Evolutionary conservation across 2,888 invertebrate genomes (phyloP).

Genomic region (Cenopis cana): DNA sequence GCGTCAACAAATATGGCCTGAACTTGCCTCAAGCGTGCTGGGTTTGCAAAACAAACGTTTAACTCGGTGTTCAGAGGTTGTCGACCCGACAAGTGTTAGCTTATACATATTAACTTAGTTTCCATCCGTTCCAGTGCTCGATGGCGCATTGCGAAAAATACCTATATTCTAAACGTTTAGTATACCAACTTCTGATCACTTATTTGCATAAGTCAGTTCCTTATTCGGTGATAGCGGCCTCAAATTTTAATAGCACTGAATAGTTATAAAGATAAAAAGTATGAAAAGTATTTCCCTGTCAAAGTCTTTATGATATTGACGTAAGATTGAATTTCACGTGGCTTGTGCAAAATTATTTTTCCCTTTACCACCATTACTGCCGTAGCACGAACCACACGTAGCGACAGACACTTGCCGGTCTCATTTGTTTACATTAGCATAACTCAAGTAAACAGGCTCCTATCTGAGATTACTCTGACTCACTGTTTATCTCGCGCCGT

Average conservation of each 20-base stretch:
- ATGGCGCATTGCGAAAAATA: background rate
- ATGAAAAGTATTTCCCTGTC: background rate
- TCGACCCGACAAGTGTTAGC: slow-evolving; percentile 14
- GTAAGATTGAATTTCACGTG: background rate
- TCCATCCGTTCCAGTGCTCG: background rate
- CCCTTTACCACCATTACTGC: background rate
- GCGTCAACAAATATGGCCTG: slow-evolving; percentile 18
- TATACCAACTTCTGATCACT: no score
- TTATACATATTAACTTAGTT: slow-evolving; percentile 2
- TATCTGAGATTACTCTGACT: slow-evolving; percentile 37
- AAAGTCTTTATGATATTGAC: background rate
- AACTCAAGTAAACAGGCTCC: slow-evolving; percentile 41
- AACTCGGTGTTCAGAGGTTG: background rate
- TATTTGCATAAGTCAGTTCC: no score
- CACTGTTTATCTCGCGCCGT: slow-evolving; percentile 33
- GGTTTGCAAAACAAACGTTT: slow-evolving; percentile 7
- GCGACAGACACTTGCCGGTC: slow-evolving; percentile 44
- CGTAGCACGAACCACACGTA: slow-evolving; percentile 12
- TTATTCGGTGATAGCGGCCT: no score
- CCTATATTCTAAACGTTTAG: background rate
- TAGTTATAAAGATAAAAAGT: background rate
- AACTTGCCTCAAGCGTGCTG: slow-evolving; percentile 7
- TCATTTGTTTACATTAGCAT: slow-evolving; percentile 51
- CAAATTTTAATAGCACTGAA: no score
- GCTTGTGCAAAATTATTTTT: background rate